These are phyloP conservation scores for Venustoraphidia nigricollis DNA, from an alignment of 2,888 invertebrate genomes.

Conservation along the genomic window DNA sequence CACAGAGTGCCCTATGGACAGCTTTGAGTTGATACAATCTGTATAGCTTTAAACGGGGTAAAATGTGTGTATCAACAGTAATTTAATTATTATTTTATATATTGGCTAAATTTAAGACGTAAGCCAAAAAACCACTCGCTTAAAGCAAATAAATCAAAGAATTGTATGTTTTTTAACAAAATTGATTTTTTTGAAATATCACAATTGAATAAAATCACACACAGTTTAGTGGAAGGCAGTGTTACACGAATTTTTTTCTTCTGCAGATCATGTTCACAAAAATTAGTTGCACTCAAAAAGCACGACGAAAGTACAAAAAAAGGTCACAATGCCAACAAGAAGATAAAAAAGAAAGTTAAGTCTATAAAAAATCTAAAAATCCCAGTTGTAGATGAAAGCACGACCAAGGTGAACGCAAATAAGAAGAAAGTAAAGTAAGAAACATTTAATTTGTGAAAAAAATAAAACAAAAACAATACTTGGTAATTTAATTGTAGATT, in stretches of 20 bases:
- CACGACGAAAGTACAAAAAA: constrained; percentile 10
- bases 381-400: constrained; percentile 13
- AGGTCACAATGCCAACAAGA: constrained; percentile 16
- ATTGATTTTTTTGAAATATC: no score
- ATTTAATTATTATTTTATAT: no score
- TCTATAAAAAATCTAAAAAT: constrained; percentile 12
- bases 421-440: constrained; percentile 18
- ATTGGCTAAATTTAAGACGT: no score
- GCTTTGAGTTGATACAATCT: no score
- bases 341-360: constrained; percentile 13
- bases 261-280: constrained; percentile 48
- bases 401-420: constrained; percentile 15
- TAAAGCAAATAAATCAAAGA: background rate
- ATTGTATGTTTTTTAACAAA: no score
- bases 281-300: constrained; percentile 29
- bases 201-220: no score
- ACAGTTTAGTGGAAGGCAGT: no score
- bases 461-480: background rate
- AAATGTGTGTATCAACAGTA: no score
- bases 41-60: no score
- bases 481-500: background rate
- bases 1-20: no score
- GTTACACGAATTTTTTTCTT: no score
- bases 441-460: background rate
- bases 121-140: background rate